Base-by-base conservation (phyloP, 2,888 invertebrate species). In the Cephus rjabovi region DNA sequence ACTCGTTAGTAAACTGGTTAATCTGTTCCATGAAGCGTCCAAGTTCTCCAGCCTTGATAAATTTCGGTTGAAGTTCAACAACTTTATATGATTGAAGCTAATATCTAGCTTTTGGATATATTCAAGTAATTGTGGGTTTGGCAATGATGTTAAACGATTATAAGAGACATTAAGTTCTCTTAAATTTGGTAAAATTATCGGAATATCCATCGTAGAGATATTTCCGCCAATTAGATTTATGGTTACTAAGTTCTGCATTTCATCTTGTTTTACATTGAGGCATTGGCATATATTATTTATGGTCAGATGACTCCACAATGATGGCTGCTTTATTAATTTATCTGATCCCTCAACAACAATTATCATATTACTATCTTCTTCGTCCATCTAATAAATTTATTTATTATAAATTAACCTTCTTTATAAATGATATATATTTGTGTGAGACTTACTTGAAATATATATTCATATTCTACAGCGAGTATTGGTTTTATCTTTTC, bases 1-100 rank as follows among this genome's bases (percentile, higher is more conserved):
- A 37, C 31, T 76, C 68, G 77, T n/a, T 9, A 79, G 11, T 40
- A 80, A 85, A 31, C 70, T 33, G 31, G 34, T 73, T 69, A 83
- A 73, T 34, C 73, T 69, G 40, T 85, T 85, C 85, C 85, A 85
- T 30, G 85, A 84, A 74, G 80, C 71, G 12, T 85, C 77, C 4
- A 85, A n/a, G 34, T 79, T 77, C 68, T 81, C 76, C 23, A 85
- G 40, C 15, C 6, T 11, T 4, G 69, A 15, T 33, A 83, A 75
- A 31, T 11, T 33, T 35, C 77, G 75, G 33, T 31, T 30, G 35
- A 83, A 76, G 31, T 40, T 31, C 68, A 84, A 73, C 4, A 69
- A 75, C 75, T 73, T 73, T 78, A 84, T 81, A n/a, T 84, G 76
- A 34, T 84, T 84, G 40, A 78, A 83, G 69, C 84, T 83, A n/a